Conservation (phyloP, 35 echinoderm and acorn worm species). For the Acanthaster planci region DNA sequence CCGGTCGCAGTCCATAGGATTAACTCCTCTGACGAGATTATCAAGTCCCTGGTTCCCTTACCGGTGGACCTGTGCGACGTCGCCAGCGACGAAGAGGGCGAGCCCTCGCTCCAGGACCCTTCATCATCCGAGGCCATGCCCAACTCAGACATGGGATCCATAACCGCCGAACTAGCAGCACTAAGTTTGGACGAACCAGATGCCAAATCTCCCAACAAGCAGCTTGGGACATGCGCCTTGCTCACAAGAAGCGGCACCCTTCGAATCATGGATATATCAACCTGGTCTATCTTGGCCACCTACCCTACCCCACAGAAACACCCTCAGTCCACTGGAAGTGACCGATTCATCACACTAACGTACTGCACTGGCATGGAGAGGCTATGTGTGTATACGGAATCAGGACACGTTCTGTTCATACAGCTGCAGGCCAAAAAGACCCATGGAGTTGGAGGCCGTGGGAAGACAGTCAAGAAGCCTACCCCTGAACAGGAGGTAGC, state of each 20-base stretch:
- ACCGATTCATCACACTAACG: constrained; percentile 52
- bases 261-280: constrained; percentile 45
- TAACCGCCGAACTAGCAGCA: background rate
- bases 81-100: constrained; percentile 54
- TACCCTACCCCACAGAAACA: constrained; percentile 30
- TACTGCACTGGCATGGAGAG: constrained; percentile 84
- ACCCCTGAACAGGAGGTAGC: constrained; percentile 6
- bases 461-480: background rate
- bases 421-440: constrained; percentile 25
- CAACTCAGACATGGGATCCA: background rate
- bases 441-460: background rate
- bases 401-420: constrained; percentile 58
- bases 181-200: constrained; percentile 45
- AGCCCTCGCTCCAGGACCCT: background rate
- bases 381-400: constrained; percentile 58
- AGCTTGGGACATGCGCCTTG: constrained; percentile 48
- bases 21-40: constrained; percentile 33
- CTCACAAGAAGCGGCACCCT: constrained; percentile 38
- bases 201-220: constrained; percentile 10
- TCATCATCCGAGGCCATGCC: background rate
- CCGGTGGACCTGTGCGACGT: constrained; percentile 38
- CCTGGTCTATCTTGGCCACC: constrained; percentile 40
- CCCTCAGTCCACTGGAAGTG: background rate
- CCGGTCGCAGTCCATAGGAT: constrained; percentile 47
- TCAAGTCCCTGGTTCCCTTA: constrained; percentile 40